phyloP scores from a whole-genome alignment of 2,888 invertebrate species.

The Molorchus minor region DNA sequence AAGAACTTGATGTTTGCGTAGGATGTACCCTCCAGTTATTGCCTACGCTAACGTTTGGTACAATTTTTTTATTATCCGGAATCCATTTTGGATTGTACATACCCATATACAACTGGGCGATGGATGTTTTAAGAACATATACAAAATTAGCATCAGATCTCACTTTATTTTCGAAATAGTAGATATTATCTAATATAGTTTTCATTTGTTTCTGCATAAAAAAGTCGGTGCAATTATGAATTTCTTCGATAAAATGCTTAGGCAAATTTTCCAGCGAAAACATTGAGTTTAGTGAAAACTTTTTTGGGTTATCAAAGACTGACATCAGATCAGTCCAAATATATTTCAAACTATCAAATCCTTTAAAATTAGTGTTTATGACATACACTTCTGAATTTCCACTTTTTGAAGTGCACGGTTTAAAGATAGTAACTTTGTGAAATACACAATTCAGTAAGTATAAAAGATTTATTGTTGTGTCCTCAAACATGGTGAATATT shows the following conservation, averaged over 20 bases:
- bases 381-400: constrained; percentile 96
- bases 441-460: constrained; percentile 83
- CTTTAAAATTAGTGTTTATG: constrained; percentile 73
- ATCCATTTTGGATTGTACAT: constrained; percentile 69
- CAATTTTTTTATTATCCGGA: constrained; percentile 63
- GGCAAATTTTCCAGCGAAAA: constrained; percentile 71
- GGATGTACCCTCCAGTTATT: constrained; percentile 28
- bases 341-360: constrained; percentile 52
- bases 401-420: constrained; percentile 92
- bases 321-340: constrained; percentile 55
- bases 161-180: constrained; percentile 64
- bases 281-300: constrained; percentile 61
- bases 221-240: constrained; percentile 71
- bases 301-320: constrained; percentile 14
- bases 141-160: constrained; percentile 41
- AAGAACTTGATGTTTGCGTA: neutral
- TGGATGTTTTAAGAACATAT: constrained; percentile 54
- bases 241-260: constrained; percentile 70
- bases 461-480: constrained; percentile 79
- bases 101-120: constrained; percentile 69
- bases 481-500: constrained; percentile 90
- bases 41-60: constrained; percentile 60
- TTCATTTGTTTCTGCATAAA: constrained; percentile 75
- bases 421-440: constrained; percentile 77
- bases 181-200: constrained; percentile 74